Evolutionary conservation across 2,888 invertebrate genomes (phyloP).

Genomic region (Xylota sylvarum): DNA sequence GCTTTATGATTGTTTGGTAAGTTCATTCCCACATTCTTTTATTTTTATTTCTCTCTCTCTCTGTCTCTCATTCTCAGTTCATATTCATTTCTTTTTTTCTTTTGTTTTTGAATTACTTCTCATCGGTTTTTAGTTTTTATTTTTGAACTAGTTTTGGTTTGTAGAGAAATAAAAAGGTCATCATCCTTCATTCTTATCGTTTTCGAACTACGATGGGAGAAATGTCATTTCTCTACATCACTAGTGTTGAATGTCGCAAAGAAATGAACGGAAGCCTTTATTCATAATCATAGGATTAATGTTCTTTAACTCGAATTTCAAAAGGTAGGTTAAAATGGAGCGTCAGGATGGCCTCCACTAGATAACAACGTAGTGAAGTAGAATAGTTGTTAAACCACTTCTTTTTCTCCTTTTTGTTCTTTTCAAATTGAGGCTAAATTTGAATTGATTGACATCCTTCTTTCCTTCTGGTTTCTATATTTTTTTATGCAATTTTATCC

Average conservation of each 20-base stretch:
- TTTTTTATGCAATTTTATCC: constrained; percentile 30
- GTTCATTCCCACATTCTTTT: constrained; percentile 83
- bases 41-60: constrained; percentile 40
- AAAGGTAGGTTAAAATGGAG: constrained; percentile 40
- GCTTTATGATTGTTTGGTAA: constrained; percentile 95
- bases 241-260: neutral
- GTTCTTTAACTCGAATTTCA: constrained; percentile 6
- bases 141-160: constrained; percentile 42
- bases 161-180: constrained; percentile 19
- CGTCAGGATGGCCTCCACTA: neutral
- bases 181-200: constrained; percentile 4
- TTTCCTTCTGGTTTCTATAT: constrained; percentile 16
- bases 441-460: constrained; percentile 2
- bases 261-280: constrained; percentile 4
- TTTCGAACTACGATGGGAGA: neutral
- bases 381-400: constrained; percentile 1
- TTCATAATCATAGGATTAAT: constrained; percentile 5
- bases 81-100: constrained; percentile 58
- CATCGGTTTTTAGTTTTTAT: constrained; percentile 14
- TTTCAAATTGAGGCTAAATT: neutral
- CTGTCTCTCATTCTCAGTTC: constrained; percentile 56
- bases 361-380: neutral
- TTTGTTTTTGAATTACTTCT: constrained; percentile 36
- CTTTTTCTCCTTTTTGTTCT: neutral
- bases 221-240: neutral